phyloP scores from a whole-genome alignment of 2,888 invertebrate species.

The Amorpha juglandis region DNA sequence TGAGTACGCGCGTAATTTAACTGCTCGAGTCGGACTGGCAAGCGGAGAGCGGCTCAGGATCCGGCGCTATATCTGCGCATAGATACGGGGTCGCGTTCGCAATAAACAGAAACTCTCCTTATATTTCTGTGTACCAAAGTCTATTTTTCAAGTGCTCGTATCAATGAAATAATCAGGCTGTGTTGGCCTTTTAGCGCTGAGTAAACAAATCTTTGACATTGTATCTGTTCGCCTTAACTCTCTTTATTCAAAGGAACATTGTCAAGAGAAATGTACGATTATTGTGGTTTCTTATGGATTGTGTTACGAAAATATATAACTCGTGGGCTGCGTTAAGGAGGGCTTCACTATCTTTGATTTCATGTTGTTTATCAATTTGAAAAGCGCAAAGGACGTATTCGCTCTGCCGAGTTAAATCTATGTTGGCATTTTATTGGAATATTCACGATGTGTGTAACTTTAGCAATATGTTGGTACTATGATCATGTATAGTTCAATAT shows the following conservation, averaged over 20 bases:
- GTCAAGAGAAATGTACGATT: slow-evolving; percentile 83
- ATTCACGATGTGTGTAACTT: not conserved
- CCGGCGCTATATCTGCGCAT: slow-evolving; percentile 61
- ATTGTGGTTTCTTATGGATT: slow-evolving; percentile 81
- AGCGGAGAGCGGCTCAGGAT: slow-evolving; percentile 49
- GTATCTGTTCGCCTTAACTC: slow-evolving; percentile 80
- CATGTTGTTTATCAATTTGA: slow-evolving; percentile 75
- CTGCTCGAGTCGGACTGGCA: slow-evolving; percentile 35
- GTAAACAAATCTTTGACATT: slow-evolving; percentile 82
- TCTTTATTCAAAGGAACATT: slow-evolving; percentile 82
- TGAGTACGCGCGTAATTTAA: slow-evolving; percentile 76
- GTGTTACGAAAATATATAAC: slow-evolving; percentile 79
- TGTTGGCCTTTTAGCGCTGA: slow-evolving; percentile 69
- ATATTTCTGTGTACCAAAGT: slow-evolving; percentile 60
- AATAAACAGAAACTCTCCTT: slow-evolving; percentile 55
- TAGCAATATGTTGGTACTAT: not conserved
- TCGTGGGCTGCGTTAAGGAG: slow-evolving; percentile 66
- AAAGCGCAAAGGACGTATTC: slow-evolving; percentile 72
- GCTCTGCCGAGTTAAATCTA: slow-evolving; percentile 62
- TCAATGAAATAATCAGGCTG: slow-evolving; percentile 67
- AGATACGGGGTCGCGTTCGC: slow-evolving; percentile 57
- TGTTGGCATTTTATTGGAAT: slow-evolving; percentile 36
- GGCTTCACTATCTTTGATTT: slow-evolving; percentile 61
- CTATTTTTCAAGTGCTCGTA: slow-evolving; percentile 58
- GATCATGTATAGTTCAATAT: not conserved